A percentile compares a stretch with the other conserved stretches of the same genome.
Conservation (phyloP, 2,888 invertebrate genomes). For the Eupithecia vulgata region DNA sequence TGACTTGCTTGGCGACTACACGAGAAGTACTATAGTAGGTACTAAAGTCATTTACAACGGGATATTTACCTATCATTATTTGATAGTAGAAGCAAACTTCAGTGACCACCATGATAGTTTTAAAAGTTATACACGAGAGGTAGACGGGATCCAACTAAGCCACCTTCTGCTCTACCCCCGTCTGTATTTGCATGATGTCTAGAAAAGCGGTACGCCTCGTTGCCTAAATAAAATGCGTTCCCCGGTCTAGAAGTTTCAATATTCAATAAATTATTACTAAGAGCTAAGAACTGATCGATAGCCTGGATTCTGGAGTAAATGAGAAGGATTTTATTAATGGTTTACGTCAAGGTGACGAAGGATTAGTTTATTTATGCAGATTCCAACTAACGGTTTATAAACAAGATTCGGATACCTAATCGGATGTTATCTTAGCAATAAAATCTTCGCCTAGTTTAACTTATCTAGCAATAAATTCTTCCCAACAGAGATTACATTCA, state of each 20-base stretch:
- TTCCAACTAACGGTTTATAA: conserved; percentile 12
- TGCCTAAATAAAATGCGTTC: conserved; percentile 77
- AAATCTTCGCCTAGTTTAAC: conserved; percentile 35
- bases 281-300: conserved; percentile 25
- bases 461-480: conserved; percentile 36
- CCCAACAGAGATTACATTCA: conserved; percentile 39
- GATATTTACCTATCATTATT: no score
- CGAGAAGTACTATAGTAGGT: background rate
- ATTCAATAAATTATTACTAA: conserved; percentile 39
- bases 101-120: no score
- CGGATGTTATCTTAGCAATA: conserved; percentile 34
- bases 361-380: conserved; percentile 15
- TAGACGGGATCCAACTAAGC: conserved; percentile 22
- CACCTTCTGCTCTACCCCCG: conserved; percentile 58
- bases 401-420: conserved; percentile 27
- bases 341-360: conserved; percentile 4
- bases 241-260: conserved; percentile 41
- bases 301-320: background rate
- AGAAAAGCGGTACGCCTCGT: conserved; percentile 67
- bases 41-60: no score
- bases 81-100: no score
- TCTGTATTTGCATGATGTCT: conserved; percentile 44
- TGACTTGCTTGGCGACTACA: background rate
- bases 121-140: background rate
- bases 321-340: conserved; percentile 6